phyloP scores from a whole-genome alignment of 2,888 invertebrate species.

The Magallana nippona region DNA sequence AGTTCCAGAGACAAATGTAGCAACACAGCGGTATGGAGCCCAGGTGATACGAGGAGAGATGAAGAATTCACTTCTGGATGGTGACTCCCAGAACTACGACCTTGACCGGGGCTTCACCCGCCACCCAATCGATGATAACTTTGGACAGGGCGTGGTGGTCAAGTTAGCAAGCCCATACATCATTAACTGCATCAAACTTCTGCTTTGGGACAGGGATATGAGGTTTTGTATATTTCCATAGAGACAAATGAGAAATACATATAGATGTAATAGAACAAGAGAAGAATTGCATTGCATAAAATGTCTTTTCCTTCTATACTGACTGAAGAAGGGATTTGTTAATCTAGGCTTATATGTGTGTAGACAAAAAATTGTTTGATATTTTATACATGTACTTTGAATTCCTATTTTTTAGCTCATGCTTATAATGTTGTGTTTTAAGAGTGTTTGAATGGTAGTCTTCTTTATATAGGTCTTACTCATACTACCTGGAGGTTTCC shows the following conservation, averaged over 20 bases:
- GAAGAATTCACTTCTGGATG: slow-evolving; percentile 92
- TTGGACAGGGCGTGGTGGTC: slow-evolving; percentile 89
- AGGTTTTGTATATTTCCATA: slow-evolving; percentile 81
- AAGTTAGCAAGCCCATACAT: slow-evolving; percentile 88
- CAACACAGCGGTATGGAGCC: slow-evolving; percentile 89
- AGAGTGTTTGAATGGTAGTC: background rate
- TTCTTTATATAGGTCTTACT: slow-evolving; percentile 86
- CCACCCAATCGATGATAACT: slow-evolving; percentile 89
- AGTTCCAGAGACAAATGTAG: slow-evolving; percentile 96
- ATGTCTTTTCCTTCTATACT: background rate
- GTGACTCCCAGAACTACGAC: slow-evolving; percentile 84
- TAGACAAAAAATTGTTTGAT: no score
- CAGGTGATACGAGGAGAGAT: slow-evolving; percentile 94
- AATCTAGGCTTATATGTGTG: no score
- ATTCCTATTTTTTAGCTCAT: no score
- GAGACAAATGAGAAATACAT: background rate
- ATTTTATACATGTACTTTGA: no score
- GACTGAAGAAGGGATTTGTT: background rate
- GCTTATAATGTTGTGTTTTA: no score
- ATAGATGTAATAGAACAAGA: background rate
- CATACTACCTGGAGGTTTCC: slow-evolving; percentile 95
- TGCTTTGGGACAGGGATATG: slow-evolving; percentile 96
- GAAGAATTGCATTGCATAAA: no score
- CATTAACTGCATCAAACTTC: slow-evolving; percentile 94
- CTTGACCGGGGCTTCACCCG: slow-evolving; percentile 93